Percentiles rank a stretch among this genome's conserved stretches.
These are phyloP conservation scores for Sebastes miniatus DNA, from an alignment of 2,797 vertebrate genomes.

Conservation along the genomic window DNA sequence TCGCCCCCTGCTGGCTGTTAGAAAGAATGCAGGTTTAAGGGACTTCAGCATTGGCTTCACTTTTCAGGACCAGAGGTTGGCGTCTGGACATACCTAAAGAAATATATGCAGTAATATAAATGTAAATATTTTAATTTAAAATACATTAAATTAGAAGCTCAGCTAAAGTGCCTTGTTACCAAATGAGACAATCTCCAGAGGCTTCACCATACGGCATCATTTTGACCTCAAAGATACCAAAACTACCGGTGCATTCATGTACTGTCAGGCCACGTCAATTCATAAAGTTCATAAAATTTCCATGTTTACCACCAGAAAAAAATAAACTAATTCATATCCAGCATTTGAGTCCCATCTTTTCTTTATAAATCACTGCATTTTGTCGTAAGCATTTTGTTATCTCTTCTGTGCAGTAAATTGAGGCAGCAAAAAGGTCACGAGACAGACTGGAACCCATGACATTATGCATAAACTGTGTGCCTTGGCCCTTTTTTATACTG, in stretches of 20 bases:
- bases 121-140: too few species aligned
- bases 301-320: neutral
- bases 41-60: too few species aligned
- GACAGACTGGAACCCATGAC: slow-evolving; percentile 23
- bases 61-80: too few species aligned
- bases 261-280: too few species aligned
- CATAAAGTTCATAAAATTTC: neutral
- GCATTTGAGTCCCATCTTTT: neutral
- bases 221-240: neutral
- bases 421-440: neutral
- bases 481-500: neutral
- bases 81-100: too few species aligned
- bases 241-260: neutral
- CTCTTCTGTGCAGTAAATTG: neutral
- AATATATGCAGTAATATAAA: too few species aligned
- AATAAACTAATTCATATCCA: neutral
- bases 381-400: neutral
- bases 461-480: neutral
- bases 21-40: too few species aligned
- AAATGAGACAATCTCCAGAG: neutral
- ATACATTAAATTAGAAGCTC: accelerated
- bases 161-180: neutral
- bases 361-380: neutral
- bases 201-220: neutral
- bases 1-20: too few species aligned